Evolutionary conservation across 2,888 invertebrate genomes (phyloP), one percentile per base, ranked within the genome.

Genomic region (Ischnura elegans): DNA sequence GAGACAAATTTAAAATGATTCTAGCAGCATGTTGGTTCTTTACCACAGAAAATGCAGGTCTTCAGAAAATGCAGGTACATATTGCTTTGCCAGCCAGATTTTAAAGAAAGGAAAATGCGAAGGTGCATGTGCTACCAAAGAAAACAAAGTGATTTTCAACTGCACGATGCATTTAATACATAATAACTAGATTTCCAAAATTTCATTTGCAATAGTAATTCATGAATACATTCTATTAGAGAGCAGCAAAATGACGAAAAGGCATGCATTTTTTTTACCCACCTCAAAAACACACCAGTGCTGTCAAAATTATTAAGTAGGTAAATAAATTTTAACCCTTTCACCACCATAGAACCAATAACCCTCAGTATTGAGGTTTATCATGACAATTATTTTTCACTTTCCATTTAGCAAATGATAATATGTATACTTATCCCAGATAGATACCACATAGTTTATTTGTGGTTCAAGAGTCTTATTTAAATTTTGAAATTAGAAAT

Each of bases 231-330:
- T 76, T 76, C 76, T 76, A 76, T 36, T 2, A 36, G 36, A 36
- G 76, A 76, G 76, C 76, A 76, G 76, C 76, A 76, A 76, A 76
- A 76, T n/a, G 36, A 29, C 29, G 36, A 76, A 76, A 29, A 76
- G 36, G 36, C 76, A 76, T 76, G 76, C 76, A 76, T 76, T 76
- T 6, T 36, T 6, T 36, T 36, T 36, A 76, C 76, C 76, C 36
- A 76, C 76, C 76, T 76, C 76, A 29, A 36, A 76, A 76, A n/a
- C 8, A 66, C 61, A 13, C 61, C 29, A 10, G 76, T 76, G 76
- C 76, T 36, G 76, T 76, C 36, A 76, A 76, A 19, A 51, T 51
- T 51, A 19, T 51, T 29, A 76, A 36, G 25, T 61, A 25, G n/a
- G 76, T 76, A 10, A 76, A 76, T 76, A 36, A 29, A 36, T 76